Base-by-base conservation (phyloP, 2,888 invertebrate genomes). In the Lissocephala sabroskyi region DNA sequence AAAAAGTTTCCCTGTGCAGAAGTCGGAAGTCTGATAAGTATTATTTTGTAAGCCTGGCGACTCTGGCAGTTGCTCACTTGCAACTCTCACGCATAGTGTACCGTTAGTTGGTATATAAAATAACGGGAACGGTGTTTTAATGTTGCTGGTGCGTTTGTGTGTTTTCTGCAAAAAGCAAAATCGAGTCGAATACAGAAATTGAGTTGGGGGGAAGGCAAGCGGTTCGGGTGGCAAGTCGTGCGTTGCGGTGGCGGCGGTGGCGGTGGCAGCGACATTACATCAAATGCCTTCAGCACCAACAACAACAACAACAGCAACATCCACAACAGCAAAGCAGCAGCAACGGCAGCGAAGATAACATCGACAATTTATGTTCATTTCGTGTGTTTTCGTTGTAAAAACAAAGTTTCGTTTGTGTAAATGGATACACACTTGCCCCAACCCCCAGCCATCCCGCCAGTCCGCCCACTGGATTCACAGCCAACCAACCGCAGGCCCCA, bases 351-450 rank as follows among this genome's bases (percentile, higher is more conserved):
- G 37, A 42, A 48, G 52, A 58, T 45, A 50, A 48, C 47, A 60
- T 48, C 41, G 41, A 55, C 37, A 57, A 61, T 59, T 62, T 65
- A 57, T 65, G 49, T 60, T 41, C 56, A 50, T 50, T 57, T 63
- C 61, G 51, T 63, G 46, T 65, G 42, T 44, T 56, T 47, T 55
- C 53, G 54, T 45, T 62, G 70, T 59, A 58, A 62, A 63, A 70
- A 70, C 59, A 66, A 67, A 74, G 45, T 63, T 62, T 41, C 49
- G 40, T 54, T 47, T 52, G 53, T 45, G 40, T 29, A 19, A 32
- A 42, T n/a, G 19, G 29, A 32, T 40, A 39, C 32, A 28, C 40
- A 23, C 19, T 23, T n/a, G n/a, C n/a, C n/a, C n/a, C n/a, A n/a
- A n/a, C n/a, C n/a, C n/a, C n/a, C n/a, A n/a, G n/a, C n/a, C n/a